Conservation (phyloP, 2,113 vertebrate species). For the Platysternon megacephalum region DNA sequence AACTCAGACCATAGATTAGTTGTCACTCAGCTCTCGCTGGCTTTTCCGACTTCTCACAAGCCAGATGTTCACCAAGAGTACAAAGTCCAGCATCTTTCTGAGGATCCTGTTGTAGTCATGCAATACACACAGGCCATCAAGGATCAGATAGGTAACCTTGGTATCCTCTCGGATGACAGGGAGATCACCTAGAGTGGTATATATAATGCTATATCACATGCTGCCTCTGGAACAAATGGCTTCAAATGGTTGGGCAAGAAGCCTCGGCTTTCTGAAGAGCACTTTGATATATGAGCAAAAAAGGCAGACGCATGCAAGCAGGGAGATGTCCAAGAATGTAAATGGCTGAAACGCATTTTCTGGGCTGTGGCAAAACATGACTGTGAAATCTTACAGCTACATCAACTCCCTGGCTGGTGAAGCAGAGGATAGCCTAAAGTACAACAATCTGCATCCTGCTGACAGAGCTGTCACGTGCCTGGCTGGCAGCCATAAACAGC, state of each 20-base stretch:
- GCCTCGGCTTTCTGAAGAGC: not conserved
- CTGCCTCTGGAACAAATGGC: not conserved
- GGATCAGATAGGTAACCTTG: not conserved
- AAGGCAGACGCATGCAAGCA: not conserved
- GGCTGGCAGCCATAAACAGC: not conserved
- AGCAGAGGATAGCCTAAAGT: not conserved
- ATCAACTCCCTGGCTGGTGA: not conserved
- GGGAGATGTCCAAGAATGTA: not conserved
- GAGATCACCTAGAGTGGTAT: not conserved
- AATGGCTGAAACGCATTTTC: not conserved
- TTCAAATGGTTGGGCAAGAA: not conserved
- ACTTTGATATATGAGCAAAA: not conserved
- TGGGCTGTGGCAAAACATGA: not conserved
- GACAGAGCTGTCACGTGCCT: not conserved
- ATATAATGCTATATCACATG: not conserved
- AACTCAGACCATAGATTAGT: not conserved
- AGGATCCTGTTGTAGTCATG: not conserved
- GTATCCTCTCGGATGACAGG: not conserved
- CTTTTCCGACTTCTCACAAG: not conserved
- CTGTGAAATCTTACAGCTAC: not conserved
- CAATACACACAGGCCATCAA: not conserved
- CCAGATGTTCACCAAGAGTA: not conserved
- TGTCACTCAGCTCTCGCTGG: not conserved
- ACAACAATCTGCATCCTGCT: not conserved
- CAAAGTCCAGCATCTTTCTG: not conserved